Base-by-base conservation (phyloP, 2,888 invertebrate genomes). In the Limnephilus rhombicus region DNA sequence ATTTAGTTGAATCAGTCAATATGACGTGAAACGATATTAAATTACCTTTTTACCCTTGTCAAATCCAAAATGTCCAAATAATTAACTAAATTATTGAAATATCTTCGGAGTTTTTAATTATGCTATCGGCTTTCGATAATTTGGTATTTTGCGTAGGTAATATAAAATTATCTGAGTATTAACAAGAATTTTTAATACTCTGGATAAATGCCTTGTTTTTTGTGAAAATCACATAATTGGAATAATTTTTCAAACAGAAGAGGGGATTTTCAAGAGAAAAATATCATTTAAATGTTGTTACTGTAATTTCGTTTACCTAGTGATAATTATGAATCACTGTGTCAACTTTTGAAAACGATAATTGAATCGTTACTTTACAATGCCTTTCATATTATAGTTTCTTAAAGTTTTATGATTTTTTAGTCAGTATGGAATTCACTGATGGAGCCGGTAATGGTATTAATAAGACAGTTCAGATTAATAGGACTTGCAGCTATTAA, bases 11-110 rank as follows among this genome's bases (percentile, higher is more conserved):
- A 24, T 80, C 34, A 68, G 88, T 88, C 34, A 37, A 80, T 34
- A 89, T 89, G 68, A 37, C 80, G 88, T 80, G 68, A 89, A 41
- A 80, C 53, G 88, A 53, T 88, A 88, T 68, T 68, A 80, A 80
- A 68, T 45, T 87, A 53, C 29, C 80, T 80, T 80, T 68, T 37
- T 41, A 89, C 88, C 88, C 88, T 89, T 80, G 80, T 89, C 80
- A 80, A 89, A 89, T 34, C 31, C 88, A 89, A 80, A 89, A 89
- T 37, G 80, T 89, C 34, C 31, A 89, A 89, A 89, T 86, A 86
- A 86, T 86, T 86, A 86, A 86, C 49, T 29, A 29, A 86, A 45
- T 86, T 86, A 45, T 86, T 86, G 86, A 86, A 49, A 86, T 86
- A 86, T 86, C 86, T 49, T 86, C 45, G 11, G 31, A 80, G 34